These are phyloP conservation scores for Sphenodon punctatus DNA, from an alignment of 2,797 vertebrate species.

Conservation along the genomic window DNA sequence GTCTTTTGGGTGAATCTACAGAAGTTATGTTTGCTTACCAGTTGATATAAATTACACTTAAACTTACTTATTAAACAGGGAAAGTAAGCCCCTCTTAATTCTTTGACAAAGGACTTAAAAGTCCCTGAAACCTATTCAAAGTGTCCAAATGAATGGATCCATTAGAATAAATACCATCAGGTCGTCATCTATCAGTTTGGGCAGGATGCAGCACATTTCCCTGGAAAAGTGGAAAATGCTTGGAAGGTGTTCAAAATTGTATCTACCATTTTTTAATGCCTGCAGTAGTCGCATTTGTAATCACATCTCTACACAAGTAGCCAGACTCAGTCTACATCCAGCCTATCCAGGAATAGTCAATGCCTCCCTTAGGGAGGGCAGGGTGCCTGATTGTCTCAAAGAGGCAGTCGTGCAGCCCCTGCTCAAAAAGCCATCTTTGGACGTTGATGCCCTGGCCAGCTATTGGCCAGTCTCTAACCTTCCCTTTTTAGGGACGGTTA, in stretches of 20 bases:
- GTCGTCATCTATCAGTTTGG: constrained; percentile 8
- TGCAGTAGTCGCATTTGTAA: neutral
- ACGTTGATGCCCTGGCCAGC: no score
- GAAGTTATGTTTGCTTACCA: neutral
- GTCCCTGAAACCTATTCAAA: constrained; percentile 46
- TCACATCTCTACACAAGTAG: neutral
- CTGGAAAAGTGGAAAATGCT: neutral
- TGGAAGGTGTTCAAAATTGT: neutral
- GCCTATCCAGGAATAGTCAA: no score
- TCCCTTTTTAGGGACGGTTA: no score
- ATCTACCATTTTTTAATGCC: constrained; percentile 21
- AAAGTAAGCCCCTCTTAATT: constrained; percentile 36
- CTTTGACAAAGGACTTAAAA: constrained; percentile 37
- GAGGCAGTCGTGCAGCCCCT: no score
- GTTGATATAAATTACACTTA: neutral
- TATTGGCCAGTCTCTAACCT: no score
- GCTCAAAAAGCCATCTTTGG: no score
- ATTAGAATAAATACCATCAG: constrained; percentile 60
- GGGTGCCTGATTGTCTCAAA: no score
- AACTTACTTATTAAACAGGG: constrained; percentile 5
- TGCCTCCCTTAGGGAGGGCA: no score
- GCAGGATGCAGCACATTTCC: neutral
- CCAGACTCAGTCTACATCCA: neutral
- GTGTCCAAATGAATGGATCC: constrained; percentile 37
- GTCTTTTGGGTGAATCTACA: no score